Conservation (phyloP, 2,888 invertebrate species). For the Dasysyrphus albostriatus region DNA sequence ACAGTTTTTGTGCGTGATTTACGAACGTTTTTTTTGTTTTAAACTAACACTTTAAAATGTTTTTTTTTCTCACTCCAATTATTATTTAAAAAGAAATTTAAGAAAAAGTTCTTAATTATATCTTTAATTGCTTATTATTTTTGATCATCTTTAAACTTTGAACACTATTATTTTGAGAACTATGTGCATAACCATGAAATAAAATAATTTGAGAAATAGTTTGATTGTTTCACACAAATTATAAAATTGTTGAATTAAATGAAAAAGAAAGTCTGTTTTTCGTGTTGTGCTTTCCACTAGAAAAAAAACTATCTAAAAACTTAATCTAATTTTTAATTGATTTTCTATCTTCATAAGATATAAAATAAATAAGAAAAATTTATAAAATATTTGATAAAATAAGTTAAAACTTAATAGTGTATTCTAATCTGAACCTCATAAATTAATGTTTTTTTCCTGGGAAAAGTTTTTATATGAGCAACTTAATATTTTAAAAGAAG, state of each 20-base stretch:
- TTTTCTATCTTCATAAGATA: no score
- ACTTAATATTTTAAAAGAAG: no score
- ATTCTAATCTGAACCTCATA: no score
- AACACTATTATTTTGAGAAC: constrained; percentile 7
- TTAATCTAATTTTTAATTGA: no score
- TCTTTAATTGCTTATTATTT: constrained; percentile 34
- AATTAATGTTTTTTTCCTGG: no score
- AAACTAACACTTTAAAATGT: not conserved
- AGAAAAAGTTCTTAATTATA: constrained; percentile 7
- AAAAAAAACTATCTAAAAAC: no score
- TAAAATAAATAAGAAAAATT: no score
- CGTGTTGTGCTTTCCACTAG: no score
- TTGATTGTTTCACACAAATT: not conserved
- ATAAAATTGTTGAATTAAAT: not conserved
- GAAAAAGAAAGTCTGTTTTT: no score
- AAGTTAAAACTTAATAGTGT: no score
- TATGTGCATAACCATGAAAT: not conserved
- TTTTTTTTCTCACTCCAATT: constrained; percentile 22
- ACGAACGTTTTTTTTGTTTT: not conserved
- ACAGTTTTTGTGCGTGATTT: constrained; percentile 6
- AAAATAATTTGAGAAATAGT: not conserved
- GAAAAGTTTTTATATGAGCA: no score
- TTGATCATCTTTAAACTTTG: constrained; percentile 44
- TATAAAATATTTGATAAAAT: no score
- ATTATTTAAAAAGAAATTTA: constrained; percentile 5